These are phyloP conservation scores for Meloidogyne hapla DNA, from an alignment of 1,140 invertebrate species.

Conservation along the genomic window DNA sequence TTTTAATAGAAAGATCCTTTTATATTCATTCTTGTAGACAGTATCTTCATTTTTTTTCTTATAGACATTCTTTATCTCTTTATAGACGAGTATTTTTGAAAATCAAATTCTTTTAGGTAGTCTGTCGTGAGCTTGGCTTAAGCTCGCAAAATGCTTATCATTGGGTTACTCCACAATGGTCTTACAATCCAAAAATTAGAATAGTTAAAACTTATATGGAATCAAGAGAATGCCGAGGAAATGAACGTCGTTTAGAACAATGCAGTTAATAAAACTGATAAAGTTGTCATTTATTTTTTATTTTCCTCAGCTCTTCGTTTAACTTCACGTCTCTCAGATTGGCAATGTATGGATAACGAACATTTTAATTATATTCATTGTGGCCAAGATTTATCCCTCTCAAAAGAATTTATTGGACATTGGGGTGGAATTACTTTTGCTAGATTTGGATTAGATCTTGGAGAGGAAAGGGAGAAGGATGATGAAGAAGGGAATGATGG, in stretches of 20 bases:
- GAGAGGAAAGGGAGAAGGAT: constrained; percentile 23
- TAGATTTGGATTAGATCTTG: constrained; percentile 79
- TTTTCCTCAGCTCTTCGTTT: constrained; percentile 15
- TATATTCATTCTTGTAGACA: no score
- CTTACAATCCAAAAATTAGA: constrained; percentile 64
- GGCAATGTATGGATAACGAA: constrained; percentile 75
- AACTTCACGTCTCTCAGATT: constrained; percentile 72
- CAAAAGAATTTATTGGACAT: constrained; percentile 71
- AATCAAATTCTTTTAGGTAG: constrained; percentile 70
- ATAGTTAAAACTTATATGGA: constrained; percentile 90
- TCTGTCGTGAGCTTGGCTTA: constrained; percentile 87
- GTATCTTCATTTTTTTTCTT: no score
- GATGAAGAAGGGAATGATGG: neutral
- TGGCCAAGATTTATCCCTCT: constrained; percentile 69
- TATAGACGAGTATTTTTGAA: no score
- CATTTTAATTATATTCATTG: constrained; percentile 91
- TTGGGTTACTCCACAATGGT: constrained; percentile 65
- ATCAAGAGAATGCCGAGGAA: constrained; percentile 78
- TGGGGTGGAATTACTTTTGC: constrained; percentile 95
- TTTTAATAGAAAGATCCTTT: no score
- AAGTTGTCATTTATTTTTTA: neutral
- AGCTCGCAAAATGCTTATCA: constrained; percentile 82
- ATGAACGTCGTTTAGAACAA: constrained; percentile 77
- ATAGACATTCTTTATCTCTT: no score
- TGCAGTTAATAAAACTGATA: constrained; percentile 24